These are phyloP conservation scores for Acleris literana DNA, from an alignment of 2,888 invertebrate genomes.

Conservation along the genomic window DNA sequence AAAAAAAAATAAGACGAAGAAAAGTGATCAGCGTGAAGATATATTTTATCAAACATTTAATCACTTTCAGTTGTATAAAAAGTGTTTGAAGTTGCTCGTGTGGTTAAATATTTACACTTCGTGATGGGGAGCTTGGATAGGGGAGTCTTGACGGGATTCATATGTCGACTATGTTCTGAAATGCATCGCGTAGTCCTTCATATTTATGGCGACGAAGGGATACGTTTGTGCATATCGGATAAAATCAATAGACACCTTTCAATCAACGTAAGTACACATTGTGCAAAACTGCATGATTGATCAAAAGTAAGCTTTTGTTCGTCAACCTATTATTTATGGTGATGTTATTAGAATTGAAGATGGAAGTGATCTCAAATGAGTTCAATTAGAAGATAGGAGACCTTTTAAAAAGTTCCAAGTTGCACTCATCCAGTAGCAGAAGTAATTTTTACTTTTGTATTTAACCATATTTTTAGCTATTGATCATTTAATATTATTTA, in stretches of 20 bases:
- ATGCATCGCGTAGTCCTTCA: conserved; percentile 93
- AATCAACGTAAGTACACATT: conserved; percentile 85
- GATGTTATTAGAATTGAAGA: too few relatives aligned
- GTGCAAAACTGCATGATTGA: neutral
- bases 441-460: too few relatives aligned
- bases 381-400: too few relatives aligned
- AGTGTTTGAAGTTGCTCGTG: too few relatives aligned
- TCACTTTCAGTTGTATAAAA: too few relatives aligned
- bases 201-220: conserved; percentile 91
- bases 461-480: neutral
- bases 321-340: too few relatives aligned
- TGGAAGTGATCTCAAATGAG: too few relatives aligned
- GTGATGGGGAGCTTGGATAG: conserved; percentile 92
- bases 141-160: conserved; percentile 91
- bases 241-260: conserved; percentile 92
- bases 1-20: conserved; percentile 23
- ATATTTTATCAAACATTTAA: neutral
- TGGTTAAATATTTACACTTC: conserved; percentile 14
- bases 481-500: neutral
- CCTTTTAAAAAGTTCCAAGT: too few relatives aligned
- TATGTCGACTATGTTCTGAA: conserved; percentile 93
- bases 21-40: conserved; percentile 7
- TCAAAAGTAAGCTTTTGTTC: too few relatives aligned
- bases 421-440: too few relatives aligned
- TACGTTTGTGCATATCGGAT: conserved; percentile 88